Conservation (phyloP, 1,140 invertebrate species). For the Meloidogyne floridensis region DNA sequence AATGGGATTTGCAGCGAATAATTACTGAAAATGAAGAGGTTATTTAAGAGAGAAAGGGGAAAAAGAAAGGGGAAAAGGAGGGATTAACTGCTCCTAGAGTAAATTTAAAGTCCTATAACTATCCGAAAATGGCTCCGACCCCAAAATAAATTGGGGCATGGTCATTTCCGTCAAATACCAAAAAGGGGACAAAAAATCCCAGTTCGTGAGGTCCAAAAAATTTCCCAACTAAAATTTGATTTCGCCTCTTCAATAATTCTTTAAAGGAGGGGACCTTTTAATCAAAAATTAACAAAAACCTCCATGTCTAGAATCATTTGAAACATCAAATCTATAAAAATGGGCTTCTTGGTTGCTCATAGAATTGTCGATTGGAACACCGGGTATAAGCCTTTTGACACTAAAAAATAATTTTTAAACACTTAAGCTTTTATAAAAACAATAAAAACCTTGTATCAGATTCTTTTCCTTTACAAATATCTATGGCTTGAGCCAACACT, state of each 20-base stretch:
- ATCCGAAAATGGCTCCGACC: no score
- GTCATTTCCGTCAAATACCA: no score
- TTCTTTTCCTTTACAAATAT: conserved; percentile 46
- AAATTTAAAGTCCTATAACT: no score
- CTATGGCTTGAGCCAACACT: conserved; percentile 59
- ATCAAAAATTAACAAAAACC: background rate
- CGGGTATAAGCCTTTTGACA: conserved; percentile 41
- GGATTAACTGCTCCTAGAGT: no score
- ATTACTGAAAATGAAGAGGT: conserved; percentile 39
- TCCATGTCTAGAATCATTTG: conserved; percentile 48
- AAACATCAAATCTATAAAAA: conserved; percentile 60
- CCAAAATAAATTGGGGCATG: no score
- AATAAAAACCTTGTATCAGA: background rate
- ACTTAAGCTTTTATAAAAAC: background rate
- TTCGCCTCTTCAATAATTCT: no score
- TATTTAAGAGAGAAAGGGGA: no score
- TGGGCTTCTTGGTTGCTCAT: conserved; percentile 58
- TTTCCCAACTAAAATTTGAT: no score
- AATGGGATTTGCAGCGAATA: conserved; percentile 58
- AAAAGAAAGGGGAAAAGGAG: no score
- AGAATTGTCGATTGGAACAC: conserved; percentile 41
- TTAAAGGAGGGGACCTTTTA: no score
- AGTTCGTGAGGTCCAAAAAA: no score
- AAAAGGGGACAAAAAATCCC: no score
- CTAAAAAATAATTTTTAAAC: background rate